Evolutionary conservation across 2,113 vertebrate genomes (phyloP).

Genomic region (Lampris megalopsis): DNA sequence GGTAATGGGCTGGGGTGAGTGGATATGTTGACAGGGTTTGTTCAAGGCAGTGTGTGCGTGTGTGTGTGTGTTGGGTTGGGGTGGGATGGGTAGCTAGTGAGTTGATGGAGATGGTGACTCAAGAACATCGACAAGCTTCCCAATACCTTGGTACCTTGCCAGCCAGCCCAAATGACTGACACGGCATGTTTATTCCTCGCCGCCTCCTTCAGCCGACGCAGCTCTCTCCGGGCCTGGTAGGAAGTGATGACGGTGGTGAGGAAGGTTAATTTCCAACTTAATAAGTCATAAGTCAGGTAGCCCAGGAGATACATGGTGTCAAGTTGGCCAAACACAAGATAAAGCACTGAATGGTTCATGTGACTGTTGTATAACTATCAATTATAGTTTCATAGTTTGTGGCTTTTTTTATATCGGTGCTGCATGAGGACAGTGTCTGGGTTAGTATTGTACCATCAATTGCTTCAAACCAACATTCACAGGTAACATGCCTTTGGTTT

Average conservation of each 20-base stretch:
- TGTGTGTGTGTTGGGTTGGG: not conserved
- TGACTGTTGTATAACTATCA: not conserved
- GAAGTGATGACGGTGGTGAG: constrained; percentile 76
- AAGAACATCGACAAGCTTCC: constrained; percentile 75
- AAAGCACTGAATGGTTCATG: not conserved
- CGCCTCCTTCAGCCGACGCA: constrained; percentile 95
- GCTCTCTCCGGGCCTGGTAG: constrained; percentile 93
- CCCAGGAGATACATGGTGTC: constrained; percentile 27
- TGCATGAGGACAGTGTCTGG: not conserved
- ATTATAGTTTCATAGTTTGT: not conserved
- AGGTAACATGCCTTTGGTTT: not conserved
- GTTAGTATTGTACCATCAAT: not conserved
- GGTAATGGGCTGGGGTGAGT: constrained; percentile 13
- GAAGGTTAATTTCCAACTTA: constrained; percentile 73
- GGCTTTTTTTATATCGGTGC: not conserved
- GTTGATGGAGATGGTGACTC: constrained; percentile 65
- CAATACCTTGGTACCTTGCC: constrained; percentile 99
- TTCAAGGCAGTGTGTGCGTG: not conserved
- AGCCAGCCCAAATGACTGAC: constrained; percentile 99
- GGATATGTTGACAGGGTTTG: constrained; percentile 9
- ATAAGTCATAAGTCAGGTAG: constrained; percentile 70
- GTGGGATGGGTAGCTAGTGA: not conserved
- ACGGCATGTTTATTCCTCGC: constrained; percentile 96
- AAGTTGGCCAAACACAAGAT: constrained; percentile 31
- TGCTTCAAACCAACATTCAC: not conserved